Conservation (phyloP, 2,797 vertebrate genomes). For the Micrastur ruficollis region DNA sequence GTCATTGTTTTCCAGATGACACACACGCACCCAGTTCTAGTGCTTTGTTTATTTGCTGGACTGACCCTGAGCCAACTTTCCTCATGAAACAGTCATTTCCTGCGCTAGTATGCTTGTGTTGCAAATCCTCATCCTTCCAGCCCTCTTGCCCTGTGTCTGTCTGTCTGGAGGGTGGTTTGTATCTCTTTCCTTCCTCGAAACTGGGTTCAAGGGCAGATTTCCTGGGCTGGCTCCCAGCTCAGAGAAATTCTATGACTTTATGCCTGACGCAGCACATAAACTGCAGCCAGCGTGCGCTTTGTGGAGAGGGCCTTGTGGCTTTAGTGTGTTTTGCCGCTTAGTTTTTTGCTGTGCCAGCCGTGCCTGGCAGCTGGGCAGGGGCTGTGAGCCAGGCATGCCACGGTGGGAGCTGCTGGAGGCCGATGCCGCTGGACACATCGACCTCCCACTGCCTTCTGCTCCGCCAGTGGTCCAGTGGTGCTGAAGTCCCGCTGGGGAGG, state of each 20-base stretch:
- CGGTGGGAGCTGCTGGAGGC: not conserved
- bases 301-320: not conserved
- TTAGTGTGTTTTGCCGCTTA: not conserved
- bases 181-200: not conserved
- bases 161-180: not conserved
- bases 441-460: not conserved
- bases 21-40: not conserved
- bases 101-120: not conserved
- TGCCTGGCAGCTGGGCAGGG: not conserved
- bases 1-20: not conserved
- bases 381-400: rapidly evolving
- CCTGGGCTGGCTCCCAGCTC: not conserved
- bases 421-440: not conserved
- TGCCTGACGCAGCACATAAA: rapidly evolving
- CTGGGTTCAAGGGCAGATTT: slow-evolving; percentile 2
- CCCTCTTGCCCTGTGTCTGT: not conserved
- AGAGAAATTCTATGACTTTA: not conserved
- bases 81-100: slow-evolving; percentile 33
- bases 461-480: rapidly evolving
- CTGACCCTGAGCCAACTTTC: slow-evolving; percentile 9
- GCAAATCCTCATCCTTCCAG: not conserved
- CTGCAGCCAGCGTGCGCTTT: not conserved
- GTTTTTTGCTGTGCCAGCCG: not conserved
- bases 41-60: not conserved
- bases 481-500: not conserved